Percentiles rank a stretch among this genome's conserved stretches.
phyloP scores from a whole-genome alignment of 1,140 invertebrate species.

The Zaprionus gabonicus region DNA sequence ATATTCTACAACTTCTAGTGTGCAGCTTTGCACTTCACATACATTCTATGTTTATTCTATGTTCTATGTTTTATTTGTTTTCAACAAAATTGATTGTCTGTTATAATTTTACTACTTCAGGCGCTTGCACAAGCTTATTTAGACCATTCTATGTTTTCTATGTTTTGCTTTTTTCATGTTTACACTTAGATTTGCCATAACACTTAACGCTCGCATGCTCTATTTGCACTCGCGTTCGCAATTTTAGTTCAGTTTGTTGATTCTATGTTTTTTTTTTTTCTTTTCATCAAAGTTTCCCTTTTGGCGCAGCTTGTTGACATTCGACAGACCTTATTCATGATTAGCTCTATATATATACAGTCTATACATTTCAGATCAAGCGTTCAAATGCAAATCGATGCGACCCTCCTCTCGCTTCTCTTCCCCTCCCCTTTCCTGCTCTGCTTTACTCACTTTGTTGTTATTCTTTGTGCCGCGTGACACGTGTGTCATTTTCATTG shows the following conservation, averaged over 20 bases:
- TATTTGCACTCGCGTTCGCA: background rate
- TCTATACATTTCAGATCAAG: background rate
- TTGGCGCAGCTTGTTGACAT: slow-evolving; percentile 7
- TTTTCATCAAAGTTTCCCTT: background rate
- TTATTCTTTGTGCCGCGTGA: background rate
- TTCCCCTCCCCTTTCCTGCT: background rate
- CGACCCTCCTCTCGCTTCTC: background rate
- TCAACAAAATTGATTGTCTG: background rate
- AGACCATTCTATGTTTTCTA: background rate
- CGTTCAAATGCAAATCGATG: slow-evolving; percentile 4
- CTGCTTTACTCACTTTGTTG: background rate
- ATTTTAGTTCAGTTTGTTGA: background rate
- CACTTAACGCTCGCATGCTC: background rate
- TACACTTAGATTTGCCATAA: background rate
- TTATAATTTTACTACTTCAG: background rate
- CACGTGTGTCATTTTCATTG: slow-evolving; percentile 29
- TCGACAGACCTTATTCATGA: slow-evolving; percentile 22
- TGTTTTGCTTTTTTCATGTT: slow-evolving; percentile 4
- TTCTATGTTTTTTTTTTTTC: slow-evolving; percentile 9
- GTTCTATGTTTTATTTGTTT: background rate
- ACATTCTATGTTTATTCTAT: background rate
- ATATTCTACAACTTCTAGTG: background rate
- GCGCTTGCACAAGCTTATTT: background rate
- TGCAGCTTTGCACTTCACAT: background rate
- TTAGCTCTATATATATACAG: background rate